Percentiles rank a stretch among this genome's conserved stretches.
These are phyloP conservation scores for Sebastes minor DNA, from an alignment of 2,797 vertebrate species.

Conservation along the genomic window DNA sequence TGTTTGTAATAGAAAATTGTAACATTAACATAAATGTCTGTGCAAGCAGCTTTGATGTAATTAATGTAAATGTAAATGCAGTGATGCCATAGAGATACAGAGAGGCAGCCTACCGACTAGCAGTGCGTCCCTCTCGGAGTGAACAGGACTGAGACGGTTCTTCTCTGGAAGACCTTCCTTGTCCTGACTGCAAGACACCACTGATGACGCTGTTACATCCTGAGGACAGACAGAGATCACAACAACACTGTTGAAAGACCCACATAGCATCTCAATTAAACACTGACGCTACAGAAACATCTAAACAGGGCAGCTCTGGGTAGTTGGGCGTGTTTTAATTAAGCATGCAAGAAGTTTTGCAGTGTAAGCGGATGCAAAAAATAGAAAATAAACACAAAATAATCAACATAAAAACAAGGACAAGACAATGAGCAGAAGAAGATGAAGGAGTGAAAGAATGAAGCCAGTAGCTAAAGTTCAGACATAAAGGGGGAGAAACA, in stretches of 20 bases:
- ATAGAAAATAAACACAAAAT: conserved; percentile 9
- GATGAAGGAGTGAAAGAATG: background rate
- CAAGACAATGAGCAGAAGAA: background rate
- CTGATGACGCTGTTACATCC: conserved; percentile 74
- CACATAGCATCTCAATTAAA: background rate
- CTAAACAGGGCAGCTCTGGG: background rate
- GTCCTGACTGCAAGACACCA: conserved; percentile 85
- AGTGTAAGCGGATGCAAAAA: conserved; percentile 17
- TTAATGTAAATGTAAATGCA: background rate
- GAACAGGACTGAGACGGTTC: conserved; percentile 77
- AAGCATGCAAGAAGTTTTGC: conserved; percentile 24
- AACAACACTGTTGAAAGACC: background rate
- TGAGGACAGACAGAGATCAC: conserved; percentile 32
- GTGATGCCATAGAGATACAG: background rate
- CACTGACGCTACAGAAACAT: background rate
- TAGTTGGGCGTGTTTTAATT: conserved; percentile 28
- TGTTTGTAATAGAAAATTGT: background rate
- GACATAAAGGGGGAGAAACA: conserved; percentile 1
- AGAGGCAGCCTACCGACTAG: conserved; percentile 82
- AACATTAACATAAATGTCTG: too few relatives aligned
- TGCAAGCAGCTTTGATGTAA: background rate
- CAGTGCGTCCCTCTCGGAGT: conserved; percentile 86
- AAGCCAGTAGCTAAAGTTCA: background rate
- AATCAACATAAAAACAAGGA: conserved; percentile 8
- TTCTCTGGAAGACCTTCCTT: conserved; percentile 79